These are phyloP conservation scores for Neopelma chrysocephalum DNA, from an alignment of 2,797 vertebrate species.

Conservation along the genomic window DNA sequence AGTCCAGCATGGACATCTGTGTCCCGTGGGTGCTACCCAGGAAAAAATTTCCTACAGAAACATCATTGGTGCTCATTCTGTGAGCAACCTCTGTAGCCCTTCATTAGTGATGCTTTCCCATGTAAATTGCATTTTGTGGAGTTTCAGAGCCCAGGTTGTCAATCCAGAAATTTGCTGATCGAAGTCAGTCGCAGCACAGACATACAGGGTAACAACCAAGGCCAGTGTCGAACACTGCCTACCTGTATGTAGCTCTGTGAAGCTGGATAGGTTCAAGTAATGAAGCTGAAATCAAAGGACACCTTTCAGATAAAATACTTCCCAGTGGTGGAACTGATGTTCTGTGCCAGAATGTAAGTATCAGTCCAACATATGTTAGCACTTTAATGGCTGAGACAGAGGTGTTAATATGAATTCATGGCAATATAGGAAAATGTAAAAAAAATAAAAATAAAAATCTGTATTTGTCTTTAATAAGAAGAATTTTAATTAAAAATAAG, in stretches of 20 bases:
- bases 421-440: not conserved
- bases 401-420: not conserved
- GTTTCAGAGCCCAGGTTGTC: not conserved
- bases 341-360: not conserved
- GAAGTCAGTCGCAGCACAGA: not conserved
- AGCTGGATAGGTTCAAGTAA: not conserved
- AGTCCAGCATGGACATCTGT: not conserved
- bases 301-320: not conserved
- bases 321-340: not conserved
- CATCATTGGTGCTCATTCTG: not conserved
- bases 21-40: not conserved
- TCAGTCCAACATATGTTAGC: not conserved
- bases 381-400: not conserved
- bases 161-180: not conserved
- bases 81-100: rapidly evolving
- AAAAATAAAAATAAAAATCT: not conserved
- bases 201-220: not conserved
- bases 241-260: not conserved
- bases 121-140: not conserved
- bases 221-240: not conserved
- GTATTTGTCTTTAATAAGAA: not conserved
- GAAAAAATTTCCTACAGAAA: not conserved
- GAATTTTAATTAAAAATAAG: not conserved
- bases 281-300: not conserved
- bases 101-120: not conserved